Conservation (phyloP, 2,888 invertebrate genomes). For the Smittia sp. region DNA sequence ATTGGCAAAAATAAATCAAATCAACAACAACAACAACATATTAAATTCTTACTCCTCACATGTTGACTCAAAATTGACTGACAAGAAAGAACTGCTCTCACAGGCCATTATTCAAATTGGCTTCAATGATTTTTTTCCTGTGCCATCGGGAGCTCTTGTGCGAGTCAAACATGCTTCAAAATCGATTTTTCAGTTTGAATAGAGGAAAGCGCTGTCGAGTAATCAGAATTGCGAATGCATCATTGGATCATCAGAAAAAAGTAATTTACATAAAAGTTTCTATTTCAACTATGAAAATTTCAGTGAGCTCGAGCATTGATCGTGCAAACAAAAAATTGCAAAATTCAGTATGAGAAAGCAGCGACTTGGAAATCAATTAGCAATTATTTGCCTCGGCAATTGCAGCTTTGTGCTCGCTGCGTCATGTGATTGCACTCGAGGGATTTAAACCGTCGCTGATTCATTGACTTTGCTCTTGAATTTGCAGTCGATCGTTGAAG, state of each 20-base stretch:
- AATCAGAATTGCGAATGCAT: conserved; percentile 22
- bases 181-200: conserved; percentile 8
- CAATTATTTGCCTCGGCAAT: not conserved
- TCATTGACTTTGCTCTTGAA: too few species aligned
- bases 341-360: not conserved
- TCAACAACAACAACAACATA: too few species aligned
- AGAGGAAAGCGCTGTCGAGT: too few species aligned
- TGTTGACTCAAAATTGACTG: conserved; percentile 35
- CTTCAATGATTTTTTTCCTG: conserved; percentile 8
- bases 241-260: not conserved
- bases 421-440: not conserved
- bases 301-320: not conserved
- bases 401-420: not conserved
- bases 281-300: not conserved
- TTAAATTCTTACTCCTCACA: conserved; percentile 30
- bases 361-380: not conserved
- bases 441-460: too few species aligned
- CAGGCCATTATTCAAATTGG: conserved; percentile 40
- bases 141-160: not conserved
- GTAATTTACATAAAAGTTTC: conserved; percentile 18
- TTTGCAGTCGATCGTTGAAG: too few species aligned
- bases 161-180: not conserved
- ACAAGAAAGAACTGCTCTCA: conserved; percentile 28
- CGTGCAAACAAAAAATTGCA: not conserved
- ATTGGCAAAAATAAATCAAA: too few species aligned